phyloP scores from a whole-genome alignment of 23 tunicate species.

The Trididemnum miniatum region DNA sequence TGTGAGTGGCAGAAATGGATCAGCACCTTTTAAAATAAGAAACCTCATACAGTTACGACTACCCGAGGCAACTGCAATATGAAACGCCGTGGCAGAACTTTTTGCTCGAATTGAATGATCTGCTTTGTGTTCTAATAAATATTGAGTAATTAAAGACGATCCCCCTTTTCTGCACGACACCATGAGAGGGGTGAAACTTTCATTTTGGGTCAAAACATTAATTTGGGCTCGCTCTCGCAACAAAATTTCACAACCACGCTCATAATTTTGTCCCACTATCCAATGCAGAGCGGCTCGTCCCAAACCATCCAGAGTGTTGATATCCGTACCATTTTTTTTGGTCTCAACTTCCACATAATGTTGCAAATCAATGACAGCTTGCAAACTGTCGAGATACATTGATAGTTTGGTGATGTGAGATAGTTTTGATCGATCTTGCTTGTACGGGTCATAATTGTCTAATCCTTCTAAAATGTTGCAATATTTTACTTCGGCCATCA shows the following conservation, averaged over 20 bases:
- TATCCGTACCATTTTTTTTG: background rate
- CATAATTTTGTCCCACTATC: constrained; percentile 23
- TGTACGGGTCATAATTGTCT: constrained; percentile 21
- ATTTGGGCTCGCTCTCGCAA: constrained; percentile 8
- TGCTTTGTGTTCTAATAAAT: constrained; percentile 8
- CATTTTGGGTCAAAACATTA: background rate
- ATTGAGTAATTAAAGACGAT: background rate
- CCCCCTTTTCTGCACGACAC: constrained; percentile 40
- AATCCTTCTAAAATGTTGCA: constrained; percentile 21
- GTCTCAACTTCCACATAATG: background rate
- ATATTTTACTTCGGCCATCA: background rate
- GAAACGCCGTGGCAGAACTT: constrained; percentile 33
- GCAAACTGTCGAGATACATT: background rate
- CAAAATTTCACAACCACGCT: background rate
- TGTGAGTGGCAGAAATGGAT: background rate
- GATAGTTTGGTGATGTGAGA: background rate
- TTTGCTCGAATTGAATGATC: background rate
- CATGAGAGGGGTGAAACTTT: constrained; percentile 46
- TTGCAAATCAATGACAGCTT: background rate
- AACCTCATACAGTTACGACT: constrained; percentile 38
- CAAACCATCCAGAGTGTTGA: background rate
- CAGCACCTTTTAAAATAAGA: constrained; percentile 22
- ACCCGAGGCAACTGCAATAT: constrained; percentile 40
- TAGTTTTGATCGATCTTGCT: background rate
- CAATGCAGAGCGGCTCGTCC: constrained; percentile 45